phyloP scores from a whole-genome alignment of 2,113 vertebrate genomes.

The Guaruba guarouba region DNA sequence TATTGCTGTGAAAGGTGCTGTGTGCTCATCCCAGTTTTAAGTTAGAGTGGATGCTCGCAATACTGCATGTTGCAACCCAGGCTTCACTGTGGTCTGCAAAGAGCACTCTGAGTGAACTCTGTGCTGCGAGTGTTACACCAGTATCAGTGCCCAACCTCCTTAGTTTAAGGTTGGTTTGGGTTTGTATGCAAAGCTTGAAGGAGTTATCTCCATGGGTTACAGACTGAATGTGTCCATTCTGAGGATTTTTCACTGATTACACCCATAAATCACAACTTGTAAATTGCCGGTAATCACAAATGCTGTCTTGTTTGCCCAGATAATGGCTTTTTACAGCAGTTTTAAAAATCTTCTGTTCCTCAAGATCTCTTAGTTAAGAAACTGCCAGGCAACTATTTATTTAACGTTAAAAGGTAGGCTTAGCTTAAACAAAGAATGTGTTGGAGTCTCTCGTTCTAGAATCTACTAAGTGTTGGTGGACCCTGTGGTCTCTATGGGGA shows the following conservation, averaged over 20 bases:
- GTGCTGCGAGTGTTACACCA: not conserved
- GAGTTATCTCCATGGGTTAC: not conserved
- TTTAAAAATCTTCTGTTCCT: not conserved
- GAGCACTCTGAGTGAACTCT: not conserved
- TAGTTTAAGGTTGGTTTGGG: not conserved
- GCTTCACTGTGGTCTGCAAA: not conserved
- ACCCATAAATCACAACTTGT: not conserved
- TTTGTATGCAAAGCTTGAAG: not conserved
- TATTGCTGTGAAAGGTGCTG: not conserved
- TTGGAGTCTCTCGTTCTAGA: not conserved
- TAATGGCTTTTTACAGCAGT: not conserved
- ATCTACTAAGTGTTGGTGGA: not conserved
- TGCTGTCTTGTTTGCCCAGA: not conserved
- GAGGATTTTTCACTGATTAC: not conserved
- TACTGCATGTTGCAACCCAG: fast-evolving
- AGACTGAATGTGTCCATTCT: not conserved
- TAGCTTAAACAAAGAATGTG: not conserved
- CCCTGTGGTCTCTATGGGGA: not conserved
- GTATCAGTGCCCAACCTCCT: not conserved
- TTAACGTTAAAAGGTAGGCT: not conserved
- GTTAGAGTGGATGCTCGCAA: not conserved
- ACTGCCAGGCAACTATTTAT: not conserved
- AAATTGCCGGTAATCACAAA: not conserved
- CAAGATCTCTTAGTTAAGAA: not conserved
- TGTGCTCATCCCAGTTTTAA: not conserved